Conservation (phyloP, 2,797 vertebrate species). For the Limosa lapponica region DNA sequence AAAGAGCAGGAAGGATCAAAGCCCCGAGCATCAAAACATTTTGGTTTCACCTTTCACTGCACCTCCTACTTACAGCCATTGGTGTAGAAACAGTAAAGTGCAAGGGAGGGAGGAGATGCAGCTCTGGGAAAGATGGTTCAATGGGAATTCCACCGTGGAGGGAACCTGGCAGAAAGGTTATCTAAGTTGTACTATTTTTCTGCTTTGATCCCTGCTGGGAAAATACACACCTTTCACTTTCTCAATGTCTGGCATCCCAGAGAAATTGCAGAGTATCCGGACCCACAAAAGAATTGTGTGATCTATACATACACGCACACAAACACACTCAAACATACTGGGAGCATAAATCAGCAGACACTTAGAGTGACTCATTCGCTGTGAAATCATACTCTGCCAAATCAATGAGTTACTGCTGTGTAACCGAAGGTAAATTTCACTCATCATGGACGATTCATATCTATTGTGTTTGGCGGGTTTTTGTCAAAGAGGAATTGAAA, state of each 20-base stretch:
- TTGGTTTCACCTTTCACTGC: conserved; percentile 58
- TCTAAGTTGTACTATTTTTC: neutral
- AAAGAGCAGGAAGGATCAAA: conserved; percentile 42
- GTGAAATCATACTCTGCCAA: neutral
- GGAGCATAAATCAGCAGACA: neutral
- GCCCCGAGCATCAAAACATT: conserved; percentile 29
- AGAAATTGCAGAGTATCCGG: neutral
- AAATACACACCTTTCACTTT: conserved; percentile 23
- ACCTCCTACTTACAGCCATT: conserved; percentile 9
- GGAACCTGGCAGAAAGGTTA: conserved; percentile 11
- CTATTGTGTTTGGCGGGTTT: neutral
- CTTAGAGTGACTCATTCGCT: neutral
- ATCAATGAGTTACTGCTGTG: conserved; percentile 12
- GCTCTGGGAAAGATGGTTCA: conserved; percentile 5
- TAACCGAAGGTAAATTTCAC: neutral
- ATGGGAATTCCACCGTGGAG: neutral
- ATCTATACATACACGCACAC: neutral
- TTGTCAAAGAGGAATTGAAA: neutral
- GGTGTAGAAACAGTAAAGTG: neutral
- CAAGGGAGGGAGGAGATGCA: neutral
- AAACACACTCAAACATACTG: neutral
- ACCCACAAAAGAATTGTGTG: neutral
- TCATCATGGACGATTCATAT: neutral
- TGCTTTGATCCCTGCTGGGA: conserved; percentile 28
- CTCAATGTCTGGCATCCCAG: neutral